Conservation (phyloP, 2,113 vertebrate genomes). For the Ptilorrhoa leucosticta region DNA sequence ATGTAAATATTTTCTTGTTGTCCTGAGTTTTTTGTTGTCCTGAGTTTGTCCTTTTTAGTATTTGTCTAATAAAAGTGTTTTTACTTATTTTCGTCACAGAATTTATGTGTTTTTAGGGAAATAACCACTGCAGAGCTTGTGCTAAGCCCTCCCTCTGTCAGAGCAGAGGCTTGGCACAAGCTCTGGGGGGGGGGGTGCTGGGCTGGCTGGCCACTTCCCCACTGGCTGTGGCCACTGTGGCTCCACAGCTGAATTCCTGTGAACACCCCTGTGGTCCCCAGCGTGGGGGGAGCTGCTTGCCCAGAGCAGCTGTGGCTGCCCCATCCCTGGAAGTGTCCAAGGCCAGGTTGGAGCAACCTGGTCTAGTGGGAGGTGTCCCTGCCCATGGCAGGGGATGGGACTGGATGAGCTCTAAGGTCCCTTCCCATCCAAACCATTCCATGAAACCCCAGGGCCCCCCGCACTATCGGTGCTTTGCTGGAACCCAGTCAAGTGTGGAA, state of each 20-base stretch:
- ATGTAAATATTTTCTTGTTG: conserved; percentile 34
- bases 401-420: not conserved
- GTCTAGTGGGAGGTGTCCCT: not conserved
- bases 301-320: not conserved
- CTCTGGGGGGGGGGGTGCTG: not conserved
- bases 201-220: not conserved
- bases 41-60: not conserved
- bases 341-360: not conserved
- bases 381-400: not conserved
- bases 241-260: not conserved
- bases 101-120: not conserved
- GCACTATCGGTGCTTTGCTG: conserved; percentile 1
- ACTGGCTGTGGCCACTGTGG: not conserved
- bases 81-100: not conserved
- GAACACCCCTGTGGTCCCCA: not conserved
- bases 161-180: not conserved
- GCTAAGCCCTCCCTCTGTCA: not conserved
- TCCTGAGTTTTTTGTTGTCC: not conserved
- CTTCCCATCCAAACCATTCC: not conserved
- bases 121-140: not conserved
- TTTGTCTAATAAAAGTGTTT: not conserved
- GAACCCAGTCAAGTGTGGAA: conserved; percentile 44
- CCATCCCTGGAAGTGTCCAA: not conserved
- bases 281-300: not conserved
- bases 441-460: not conserved